phyloP scores from a whole-genome alignment of 2,888 invertebrate genomes.

The Acronicta aceris region DNA sequence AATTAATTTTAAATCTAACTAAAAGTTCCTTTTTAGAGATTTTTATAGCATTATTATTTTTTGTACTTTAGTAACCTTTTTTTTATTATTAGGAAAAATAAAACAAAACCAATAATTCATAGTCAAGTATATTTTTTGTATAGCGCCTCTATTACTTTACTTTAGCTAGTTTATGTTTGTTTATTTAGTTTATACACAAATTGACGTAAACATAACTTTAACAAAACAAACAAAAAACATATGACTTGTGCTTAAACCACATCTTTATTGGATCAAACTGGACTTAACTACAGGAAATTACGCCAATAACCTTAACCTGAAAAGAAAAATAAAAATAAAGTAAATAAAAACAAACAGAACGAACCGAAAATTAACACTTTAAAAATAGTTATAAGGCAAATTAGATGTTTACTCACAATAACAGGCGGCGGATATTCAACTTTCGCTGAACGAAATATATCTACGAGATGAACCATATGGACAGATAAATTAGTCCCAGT shows the following conservation, averaged over 20 bases:
- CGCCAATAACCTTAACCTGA: conserved; percentile 42
- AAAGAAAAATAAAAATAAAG: conserved; percentile 49
- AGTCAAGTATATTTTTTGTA: not conserved
- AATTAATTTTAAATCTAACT: too few species aligned
- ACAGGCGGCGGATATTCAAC: conserved; percentile 93
- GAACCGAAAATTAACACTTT: conserved; percentile 41
- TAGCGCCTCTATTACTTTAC: not conserved
- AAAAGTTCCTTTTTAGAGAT: too few species aligned
- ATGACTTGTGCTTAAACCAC: not conserved
- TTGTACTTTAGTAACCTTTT: not conserved
- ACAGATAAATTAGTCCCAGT: conserved; percentile 86
- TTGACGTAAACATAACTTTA: conserved; percentile 38
- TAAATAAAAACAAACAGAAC: conserved; percentile 49
- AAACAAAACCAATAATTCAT: not conserved
- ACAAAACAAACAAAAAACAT: conserved; percentile 53
- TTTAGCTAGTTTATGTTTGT: conserved; percentile 6
- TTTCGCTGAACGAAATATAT: conserved; percentile 94
- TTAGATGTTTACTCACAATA: conserved; percentile 91
- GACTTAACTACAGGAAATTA: conserved; percentile 26
- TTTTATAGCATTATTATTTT: too few species aligned
- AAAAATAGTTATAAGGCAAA: conserved; percentile 55
- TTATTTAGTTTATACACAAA: conserved; percentile 12
- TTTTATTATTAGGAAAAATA: conserved; percentile 1
- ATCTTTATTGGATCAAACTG: conserved; percentile 12
- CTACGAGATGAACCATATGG: conserved; percentile 95